These are phyloP conservation scores for Drosophila persimilis DNA, from an alignment of 1,140 invertebrate genomes.

Conservation along the genomic window DNA sequence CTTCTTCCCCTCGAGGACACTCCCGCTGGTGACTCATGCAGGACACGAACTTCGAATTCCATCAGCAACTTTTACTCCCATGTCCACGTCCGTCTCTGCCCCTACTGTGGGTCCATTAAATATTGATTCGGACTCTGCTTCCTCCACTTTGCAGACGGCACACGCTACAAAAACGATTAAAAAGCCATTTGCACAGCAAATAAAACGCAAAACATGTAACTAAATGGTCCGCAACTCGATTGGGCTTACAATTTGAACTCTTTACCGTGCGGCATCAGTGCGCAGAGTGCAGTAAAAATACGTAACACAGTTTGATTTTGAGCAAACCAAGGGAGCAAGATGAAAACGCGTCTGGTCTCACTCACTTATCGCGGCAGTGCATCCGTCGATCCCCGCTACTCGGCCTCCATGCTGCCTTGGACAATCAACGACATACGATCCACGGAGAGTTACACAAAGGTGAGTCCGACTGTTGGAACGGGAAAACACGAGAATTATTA, in stretches of 20 bases:
- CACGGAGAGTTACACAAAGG: conserved; percentile 85
- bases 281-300: conserved; percentile 20
- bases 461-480: conserved; percentile 19
- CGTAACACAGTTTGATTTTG: not conserved
- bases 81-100: not conserved
- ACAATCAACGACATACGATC: conserved; percentile 86
- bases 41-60: conserved; percentile 31
- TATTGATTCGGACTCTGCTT: conserved; percentile 63
- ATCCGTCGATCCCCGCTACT: conserved; percentile 89
- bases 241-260: conserved; percentile 27
- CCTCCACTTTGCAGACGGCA: conserved; percentile 22
- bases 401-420: conserved; percentile 91
- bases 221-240: conserved; percentile 43
- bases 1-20: conserved; percentile 2
- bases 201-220: conserved; percentile 44
- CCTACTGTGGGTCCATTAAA: conserved; percentile 37
- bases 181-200: conserved; percentile 45
- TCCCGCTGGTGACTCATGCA: conserved; percentile 48
- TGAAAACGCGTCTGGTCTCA: conserved; percentile 88
- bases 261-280: conserved; percentile 22
- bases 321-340: conserved; percentile 50
- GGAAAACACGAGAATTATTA: too few species aligned
- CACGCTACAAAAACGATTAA: conserved; percentile 47
- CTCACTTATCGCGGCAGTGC: conserved; percentile 89
- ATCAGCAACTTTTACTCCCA: conserved; percentile 26